A percentile compares a stretch with the other conserved stretches of the same genome.
Evolutionary conservation across 2,797 vertebrate species (phyloP).

Genomic region (Percopsis omiscomaycus): DNA sequence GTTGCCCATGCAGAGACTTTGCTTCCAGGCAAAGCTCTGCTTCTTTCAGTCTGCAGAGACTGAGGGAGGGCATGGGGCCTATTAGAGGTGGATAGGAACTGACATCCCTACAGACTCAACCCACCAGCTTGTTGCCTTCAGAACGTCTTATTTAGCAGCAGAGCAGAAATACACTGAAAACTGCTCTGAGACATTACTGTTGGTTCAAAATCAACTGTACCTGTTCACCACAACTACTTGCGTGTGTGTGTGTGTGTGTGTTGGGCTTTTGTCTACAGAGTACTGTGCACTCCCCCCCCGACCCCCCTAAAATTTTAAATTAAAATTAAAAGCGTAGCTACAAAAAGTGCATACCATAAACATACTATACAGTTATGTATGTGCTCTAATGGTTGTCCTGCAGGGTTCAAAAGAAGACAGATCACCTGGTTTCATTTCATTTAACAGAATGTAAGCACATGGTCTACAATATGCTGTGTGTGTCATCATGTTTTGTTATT

Average conservation of each 20-base stretch:
- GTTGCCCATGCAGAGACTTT: slow-evolving; percentile 47
- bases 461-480: too few species aligned
- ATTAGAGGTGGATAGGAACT: slow-evolving; percentile 57
- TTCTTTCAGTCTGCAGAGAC: slow-evolving; percentile 53
- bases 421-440: background rate
- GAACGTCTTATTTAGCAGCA: slow-evolving; percentile 61
- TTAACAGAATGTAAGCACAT: too few species aligned
- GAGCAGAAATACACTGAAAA: slow-evolving; percentile 61
- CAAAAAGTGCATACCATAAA: too few species aligned
- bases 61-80: slow-evolving; percentile 51
- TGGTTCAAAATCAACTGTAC: slow-evolving; percentile 7
- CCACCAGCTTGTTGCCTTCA: slow-evolving; percentile 60
- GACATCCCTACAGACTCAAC: slow-evolving; percentile 52
- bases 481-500: background rate
- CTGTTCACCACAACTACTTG: background rate
- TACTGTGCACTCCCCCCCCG: too few species aligned
- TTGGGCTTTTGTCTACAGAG: background rate
- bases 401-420: background rate
- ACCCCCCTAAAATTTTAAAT: too few species aligned
- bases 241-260: slow-evolving; percentile 1
- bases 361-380: background rate
- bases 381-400: background rate
- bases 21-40: slow-evolving; percentile 50
- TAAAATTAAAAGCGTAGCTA: too few species aligned
- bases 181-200: slow-evolving; percentile 46